Conservation (phyloP, 2,888 invertebrate species). For the Caenorhabditis macrosperma region DNA sequence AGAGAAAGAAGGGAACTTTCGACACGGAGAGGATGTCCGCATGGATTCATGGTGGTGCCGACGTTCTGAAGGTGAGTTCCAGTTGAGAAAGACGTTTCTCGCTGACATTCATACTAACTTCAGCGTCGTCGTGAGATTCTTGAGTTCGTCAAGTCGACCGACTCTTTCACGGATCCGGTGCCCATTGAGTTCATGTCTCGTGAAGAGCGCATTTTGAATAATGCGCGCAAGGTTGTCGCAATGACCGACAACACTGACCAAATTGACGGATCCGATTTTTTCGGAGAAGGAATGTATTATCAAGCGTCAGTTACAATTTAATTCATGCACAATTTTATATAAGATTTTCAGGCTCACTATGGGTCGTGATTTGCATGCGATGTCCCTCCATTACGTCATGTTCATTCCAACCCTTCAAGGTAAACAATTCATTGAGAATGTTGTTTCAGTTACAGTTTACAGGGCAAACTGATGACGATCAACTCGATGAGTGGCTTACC, state of each 20-base stretch:
- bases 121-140: slow-evolving; percentile 75
- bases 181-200: slow-evolving; percentile 80
- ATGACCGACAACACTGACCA: slow-evolving; percentile 76
- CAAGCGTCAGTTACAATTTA: slow-evolving; percentile 65
- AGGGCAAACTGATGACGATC: slow-evolving; percentile 88
- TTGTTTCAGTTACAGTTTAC: slow-evolving; percentile 78
- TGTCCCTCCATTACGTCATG: slow-evolving; percentile 91
- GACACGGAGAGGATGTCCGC: slow-evolving; percentile 67
- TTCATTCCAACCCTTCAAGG: slow-evolving; percentile 92
- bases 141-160: slow-evolving; percentile 77
- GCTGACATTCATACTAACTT: slow-evolving; percentile 1
- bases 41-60: slow-evolving; percentile 73
- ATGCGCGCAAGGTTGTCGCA: slow-evolving; percentile 78
- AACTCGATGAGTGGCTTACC: slow-evolving; percentile 89
- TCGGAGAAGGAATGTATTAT: slow-evolving; percentile 78
- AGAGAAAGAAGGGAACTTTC: slow-evolving; percentile 63
- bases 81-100: not conserved
- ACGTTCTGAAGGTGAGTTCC: slow-evolving; percentile 61
- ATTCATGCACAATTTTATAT: not conserved
- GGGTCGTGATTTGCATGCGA: slow-evolving; percentile 82
- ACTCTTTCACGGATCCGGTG: slow-evolving; percentile 77
- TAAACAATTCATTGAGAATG: too few species aligned
- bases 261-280: slow-evolving; percentile 77
- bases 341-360: slow-evolving; percentile 70
- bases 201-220: slow-evolving; percentile 80